Percentiles rank a stretch among this genome's conserved stretches.
phyloP scores from a whole-genome alignment of 2,888 invertebrate genomes.

The Argyresthia albistria region DNA sequence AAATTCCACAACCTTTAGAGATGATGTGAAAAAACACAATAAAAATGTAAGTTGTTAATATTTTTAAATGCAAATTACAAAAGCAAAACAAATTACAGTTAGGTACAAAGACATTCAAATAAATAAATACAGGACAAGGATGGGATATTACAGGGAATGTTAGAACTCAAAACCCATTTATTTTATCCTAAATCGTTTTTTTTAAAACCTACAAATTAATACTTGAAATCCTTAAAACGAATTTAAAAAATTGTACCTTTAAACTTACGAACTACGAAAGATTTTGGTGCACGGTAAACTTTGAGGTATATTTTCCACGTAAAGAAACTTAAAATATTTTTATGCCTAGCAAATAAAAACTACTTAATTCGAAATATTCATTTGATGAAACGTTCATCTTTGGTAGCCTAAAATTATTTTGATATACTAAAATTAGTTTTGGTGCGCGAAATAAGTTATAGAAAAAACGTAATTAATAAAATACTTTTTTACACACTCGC shows the following conservation, averaged over 20 bases:
- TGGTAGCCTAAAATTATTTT: slow-evolving; percentile 53
- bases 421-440: slow-evolving; percentile 39
- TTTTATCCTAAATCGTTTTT: slow-evolving; percentile 14
- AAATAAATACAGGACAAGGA: slow-evolving; percentile 42
- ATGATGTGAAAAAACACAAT: neutral
- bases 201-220: slow-evolving; percentile 37
- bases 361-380: slow-evolving; percentile 40
- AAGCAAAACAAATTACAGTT: slow-evolving; percentile 46
- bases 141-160: slow-evolving; percentile 46
- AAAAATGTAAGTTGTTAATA: slow-evolving; percentile 22
- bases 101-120: slow-evolving; percentile 35
- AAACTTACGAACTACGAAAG: slow-evolving; percentile 33
- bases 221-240: slow-evolving; percentile 35
- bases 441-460: slow-evolving; percentile 33
- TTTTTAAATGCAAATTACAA: slow-evolving; percentile 53
- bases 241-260: slow-evolving; percentile 19
- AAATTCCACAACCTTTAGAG: slow-evolving; percentile 41
- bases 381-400: slow-evolving; percentile 68
- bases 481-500: neutral
- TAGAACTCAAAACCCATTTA: slow-evolving; percentile 9
- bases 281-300: slow-evolving; percentile 70
- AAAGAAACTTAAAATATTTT: slow-evolving; percentile 22
- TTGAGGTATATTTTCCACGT: slow-evolving; percentile 58
- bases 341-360: slow-evolving; percentile 17
- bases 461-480: neutral